Conservation (phyloP, 2,797 vertebrate species). For the Pangasius larnaudii region DNA sequence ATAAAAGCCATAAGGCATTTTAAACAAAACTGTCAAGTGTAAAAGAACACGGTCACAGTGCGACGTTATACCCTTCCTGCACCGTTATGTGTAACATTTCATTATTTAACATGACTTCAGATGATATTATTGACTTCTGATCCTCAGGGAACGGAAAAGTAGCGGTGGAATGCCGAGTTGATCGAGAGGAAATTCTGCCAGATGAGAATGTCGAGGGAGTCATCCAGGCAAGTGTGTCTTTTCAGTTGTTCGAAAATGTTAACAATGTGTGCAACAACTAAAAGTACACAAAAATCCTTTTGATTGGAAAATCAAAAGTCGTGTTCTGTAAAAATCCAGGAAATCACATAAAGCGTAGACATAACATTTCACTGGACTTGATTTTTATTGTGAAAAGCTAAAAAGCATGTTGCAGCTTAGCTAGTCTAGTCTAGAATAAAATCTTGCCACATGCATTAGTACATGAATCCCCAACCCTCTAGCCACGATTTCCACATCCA, state of each 20-base stretch:
- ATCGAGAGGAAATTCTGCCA: slow-evolving; percentile 64
- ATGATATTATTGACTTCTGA: neutral
- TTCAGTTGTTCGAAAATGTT: neutral
- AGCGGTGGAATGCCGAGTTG: slow-evolving; percentile 67
- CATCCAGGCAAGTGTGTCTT: slow-evolving; percentile 66
- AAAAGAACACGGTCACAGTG: neutral
- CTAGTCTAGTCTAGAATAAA: neutral
- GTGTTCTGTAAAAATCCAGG: neutral
- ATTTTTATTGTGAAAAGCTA: neutral
- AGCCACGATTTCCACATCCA: neutral
- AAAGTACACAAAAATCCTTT: neutral
- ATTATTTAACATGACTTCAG: neutral
- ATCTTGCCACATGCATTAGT: neutral
- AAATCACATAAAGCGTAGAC: neutral
- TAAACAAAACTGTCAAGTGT: neutral
- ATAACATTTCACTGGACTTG: neutral
- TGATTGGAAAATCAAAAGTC: neutral
- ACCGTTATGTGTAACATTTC: too few species aligned
- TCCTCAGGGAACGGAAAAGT: slow-evolving; percentile 74
- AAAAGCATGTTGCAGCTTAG: neutral
- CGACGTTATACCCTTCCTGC: neutral
- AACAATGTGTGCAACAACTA: neutral
- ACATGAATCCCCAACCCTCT: neutral
- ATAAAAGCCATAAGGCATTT: neutral
- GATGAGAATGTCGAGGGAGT: slow-evolving; percentile 71